phyloP scores from a whole-genome alignment of 2,888 invertebrate species.

The Branchipolynoe longqiensis region DNA sequence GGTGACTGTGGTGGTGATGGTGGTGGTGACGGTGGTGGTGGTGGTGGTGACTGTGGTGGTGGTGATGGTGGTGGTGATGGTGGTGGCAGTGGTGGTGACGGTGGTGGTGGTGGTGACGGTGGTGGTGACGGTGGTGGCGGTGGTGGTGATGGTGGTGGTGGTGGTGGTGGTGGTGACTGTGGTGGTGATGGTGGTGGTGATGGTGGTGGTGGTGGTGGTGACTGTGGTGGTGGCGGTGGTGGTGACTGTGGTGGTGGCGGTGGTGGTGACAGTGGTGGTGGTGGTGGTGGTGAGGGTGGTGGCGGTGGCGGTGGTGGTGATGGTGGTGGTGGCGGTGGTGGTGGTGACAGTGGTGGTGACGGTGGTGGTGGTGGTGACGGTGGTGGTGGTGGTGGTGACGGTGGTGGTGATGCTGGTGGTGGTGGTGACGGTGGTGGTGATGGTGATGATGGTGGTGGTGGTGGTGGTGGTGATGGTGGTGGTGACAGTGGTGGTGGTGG shows the following conservation, averaged over 20 bases:
- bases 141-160: neutral
- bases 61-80: neutral
- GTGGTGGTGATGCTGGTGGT: too few species aligned
- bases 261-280: neutral
- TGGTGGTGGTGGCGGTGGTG: neutral
- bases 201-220: neutral
- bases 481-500: neutral
- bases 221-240: neutral
- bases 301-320: neutral
- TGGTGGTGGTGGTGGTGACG: neutral
- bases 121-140: neutral
- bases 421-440: neutral
- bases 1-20: neutral
- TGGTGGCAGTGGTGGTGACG: neutral
- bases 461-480: neutral
- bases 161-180: neutral
- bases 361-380: neutral
- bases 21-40: neutral
- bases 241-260: neutral
- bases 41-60: neutral
- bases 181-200: constrained; percentile 1
- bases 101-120: neutral
- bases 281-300: too few species aligned
- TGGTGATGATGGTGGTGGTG: neutral
- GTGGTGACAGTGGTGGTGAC: neutral